Base-by-base conservation (phyloP, 2,888 invertebrate species). In the Nebria salina region DNA sequence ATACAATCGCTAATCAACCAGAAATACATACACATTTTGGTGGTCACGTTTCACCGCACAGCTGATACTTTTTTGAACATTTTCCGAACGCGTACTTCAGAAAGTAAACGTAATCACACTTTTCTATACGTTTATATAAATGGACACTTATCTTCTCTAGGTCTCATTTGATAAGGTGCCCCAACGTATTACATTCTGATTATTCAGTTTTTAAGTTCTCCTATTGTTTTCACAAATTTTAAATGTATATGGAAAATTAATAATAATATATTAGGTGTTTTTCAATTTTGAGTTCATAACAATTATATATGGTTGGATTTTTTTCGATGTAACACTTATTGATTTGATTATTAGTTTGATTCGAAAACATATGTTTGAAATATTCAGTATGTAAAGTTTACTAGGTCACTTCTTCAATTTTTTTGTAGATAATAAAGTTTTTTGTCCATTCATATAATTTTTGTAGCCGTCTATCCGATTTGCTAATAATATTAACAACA, bases 21-120 rank as follows among this genome's bases (percentile, higher is more conserved):
- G 54, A 54, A 54, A 54, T 54, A 54, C 4, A 54, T 54, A 54
- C 4, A 54, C 54, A 54, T 7, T 54, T 54, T 54, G 54, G 8
- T 54, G 54, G 13, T 54, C 54, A 54, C 54, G 54, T 8, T 54
- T 13, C 20, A 54, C 54, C 54, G 26, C 11, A 74, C 43, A 74
- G 54, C 54, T 54, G 43, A 15, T 20, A 74, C 26, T 20, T 41
- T 77, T 77, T 20, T 15, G 42, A 20, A 20, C 43, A 43, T 20
- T 41, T 77, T 77, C 42, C 43, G 54, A 11, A 20, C 70, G 20
- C 42, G 34, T 25, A 68, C 34, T 25, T n/a, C 43, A n/a, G 42
- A 43, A 43, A 43, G 74, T 74, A 43, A 74, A 74, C 70, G 7
- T 72, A 1, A 2, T 7, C 34, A 41, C 4, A 54, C 8, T 54